phyloP scores from a whole-genome alignment of 2,888 invertebrate genomes.

The Brachypalpus laphriformis region DNA sequence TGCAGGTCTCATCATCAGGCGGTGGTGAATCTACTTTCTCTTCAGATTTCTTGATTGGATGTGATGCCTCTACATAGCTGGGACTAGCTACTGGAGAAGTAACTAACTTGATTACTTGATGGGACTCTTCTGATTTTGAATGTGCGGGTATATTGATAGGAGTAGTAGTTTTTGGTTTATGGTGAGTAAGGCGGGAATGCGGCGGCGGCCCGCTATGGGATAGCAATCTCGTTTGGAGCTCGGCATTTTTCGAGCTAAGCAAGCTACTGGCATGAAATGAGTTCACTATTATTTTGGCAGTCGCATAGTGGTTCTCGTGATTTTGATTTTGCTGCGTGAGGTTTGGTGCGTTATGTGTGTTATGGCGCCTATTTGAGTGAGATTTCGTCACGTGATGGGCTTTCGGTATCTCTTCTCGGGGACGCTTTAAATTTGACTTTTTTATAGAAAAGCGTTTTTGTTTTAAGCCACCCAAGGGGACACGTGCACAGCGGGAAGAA shows the following conservation, averaged over 20 bases:
- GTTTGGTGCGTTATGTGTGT: constrained; percentile 40
- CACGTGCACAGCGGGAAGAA: constrained; percentile 24
- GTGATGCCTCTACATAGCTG: constrained; percentile 14
- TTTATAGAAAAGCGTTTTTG: constrained; percentile 58
- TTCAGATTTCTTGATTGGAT: background rate
- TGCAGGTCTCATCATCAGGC: constrained; percentile 48
- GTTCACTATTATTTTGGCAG: constrained; percentile 81
- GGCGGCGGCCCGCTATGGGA: background rate
- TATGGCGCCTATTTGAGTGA: constrained; percentile 70
- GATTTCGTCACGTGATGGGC: constrained; percentile 65
- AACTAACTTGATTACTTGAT: constrained; percentile 18
- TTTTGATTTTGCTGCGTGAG: constrained; percentile 25
- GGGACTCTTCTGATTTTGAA: constrained; percentile 29
- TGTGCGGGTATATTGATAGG: constrained; percentile 9
- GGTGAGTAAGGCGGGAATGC: constrained; percentile 35
- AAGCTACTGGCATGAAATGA: constrained; percentile 81
- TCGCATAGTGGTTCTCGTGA: constrained; percentile 42
- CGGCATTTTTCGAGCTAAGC: constrained; percentile 76
- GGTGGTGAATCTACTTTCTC: constrained; percentile 35
- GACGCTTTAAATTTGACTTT: constrained; percentile 78
- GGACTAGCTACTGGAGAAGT: constrained; percentile 7
- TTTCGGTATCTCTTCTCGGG: constrained; percentile 78
- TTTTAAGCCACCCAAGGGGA: constrained; percentile 37
- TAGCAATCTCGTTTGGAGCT: constrained; percentile 35
- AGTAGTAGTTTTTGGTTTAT: constrained; percentile 42